Evolutionary conservation across 2,113 vertebrate genomes (phyloP).

Genomic region (Procapra przewalskii): DNA sequence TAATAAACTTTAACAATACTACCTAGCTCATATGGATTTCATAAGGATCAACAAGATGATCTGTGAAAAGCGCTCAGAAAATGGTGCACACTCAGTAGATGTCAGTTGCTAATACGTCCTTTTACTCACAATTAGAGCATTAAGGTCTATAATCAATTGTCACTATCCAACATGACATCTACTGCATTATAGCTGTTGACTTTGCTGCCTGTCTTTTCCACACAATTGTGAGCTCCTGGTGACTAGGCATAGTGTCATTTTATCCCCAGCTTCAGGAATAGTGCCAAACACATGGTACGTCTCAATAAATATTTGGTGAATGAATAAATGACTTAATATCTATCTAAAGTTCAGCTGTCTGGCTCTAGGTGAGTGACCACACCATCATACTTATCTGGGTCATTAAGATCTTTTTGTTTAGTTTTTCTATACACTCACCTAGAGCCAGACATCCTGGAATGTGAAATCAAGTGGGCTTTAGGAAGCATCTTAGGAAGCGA

Average conservation of each 20-base stretch:
- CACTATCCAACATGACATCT: background rate
- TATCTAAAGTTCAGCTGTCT: background rate
- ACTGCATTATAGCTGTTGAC: background rate
- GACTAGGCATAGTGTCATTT: background rate
- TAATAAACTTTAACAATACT: background rate
- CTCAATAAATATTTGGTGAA: background rate
- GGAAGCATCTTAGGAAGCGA: background rate
- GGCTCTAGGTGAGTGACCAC: background rate
- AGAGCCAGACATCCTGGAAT: background rate
- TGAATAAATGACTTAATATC: background rate
- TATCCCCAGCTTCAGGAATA: background rate
- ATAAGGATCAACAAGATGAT: background rate
- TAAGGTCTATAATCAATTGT: background rate
- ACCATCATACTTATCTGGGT: background rate
- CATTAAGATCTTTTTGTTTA: background rate
- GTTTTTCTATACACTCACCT: background rate
- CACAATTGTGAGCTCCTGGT: background rate
- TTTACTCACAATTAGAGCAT: background rate
- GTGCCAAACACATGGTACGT: background rate
- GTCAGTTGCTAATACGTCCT: background rate
- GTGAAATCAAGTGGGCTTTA: background rate
- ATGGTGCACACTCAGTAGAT: background rate
- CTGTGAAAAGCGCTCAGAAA: background rate
- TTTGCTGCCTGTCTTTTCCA: background rate
- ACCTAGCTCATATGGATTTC: background rate